Conservation (phyloP, 2,888 invertebrate species). For the Ophion ellenae region DNA sequence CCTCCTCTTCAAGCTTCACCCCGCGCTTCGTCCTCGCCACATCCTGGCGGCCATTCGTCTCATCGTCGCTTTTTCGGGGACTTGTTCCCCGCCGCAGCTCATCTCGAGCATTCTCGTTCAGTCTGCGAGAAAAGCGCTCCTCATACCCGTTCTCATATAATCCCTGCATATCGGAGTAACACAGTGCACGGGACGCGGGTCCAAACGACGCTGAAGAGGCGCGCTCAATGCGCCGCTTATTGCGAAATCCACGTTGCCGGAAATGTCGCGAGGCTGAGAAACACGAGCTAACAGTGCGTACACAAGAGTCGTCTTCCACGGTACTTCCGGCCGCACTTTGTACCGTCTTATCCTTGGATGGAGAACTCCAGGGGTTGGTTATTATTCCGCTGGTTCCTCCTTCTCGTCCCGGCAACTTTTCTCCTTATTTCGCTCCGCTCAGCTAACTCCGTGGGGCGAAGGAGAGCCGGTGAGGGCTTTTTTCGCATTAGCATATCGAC, state of each 20-base stretch:
- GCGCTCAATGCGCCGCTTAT: not conserved
- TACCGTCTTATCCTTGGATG: slow-evolving; percentile 64
- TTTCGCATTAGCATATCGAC: slow-evolving; percentile 81
- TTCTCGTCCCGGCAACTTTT: slow-evolving; percentile 73
- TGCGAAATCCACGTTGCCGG: not conserved
- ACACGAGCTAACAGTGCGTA: not conserved
- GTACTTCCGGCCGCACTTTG: slow-evolving; percentile 68
- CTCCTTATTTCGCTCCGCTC: slow-evolving; percentile 74
- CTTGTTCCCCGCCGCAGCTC: no score
- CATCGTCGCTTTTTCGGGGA: no score
- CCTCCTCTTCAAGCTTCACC: no score
- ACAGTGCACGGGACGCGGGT: no score
- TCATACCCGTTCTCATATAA: no score
- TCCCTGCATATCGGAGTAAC: no score
- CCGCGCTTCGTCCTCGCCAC: no score
- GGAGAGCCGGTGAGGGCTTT: not conserved
- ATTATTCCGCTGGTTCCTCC: slow-evolving; percentile 26
- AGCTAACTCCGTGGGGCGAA: slow-evolving; percentile 76
- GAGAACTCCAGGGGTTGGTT: slow-evolving; percentile 50
- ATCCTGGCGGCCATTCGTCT: no score
- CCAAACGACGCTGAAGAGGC: not conserved
- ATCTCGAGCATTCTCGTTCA: no score
- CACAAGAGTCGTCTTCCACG: slow-evolving; percentile 48
- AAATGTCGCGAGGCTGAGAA: not conserved
- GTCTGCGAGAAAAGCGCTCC: no score